Base-by-base conservation (phyloP, 2,888 invertebrate species). In the Leucozona laternaria region DNA sequence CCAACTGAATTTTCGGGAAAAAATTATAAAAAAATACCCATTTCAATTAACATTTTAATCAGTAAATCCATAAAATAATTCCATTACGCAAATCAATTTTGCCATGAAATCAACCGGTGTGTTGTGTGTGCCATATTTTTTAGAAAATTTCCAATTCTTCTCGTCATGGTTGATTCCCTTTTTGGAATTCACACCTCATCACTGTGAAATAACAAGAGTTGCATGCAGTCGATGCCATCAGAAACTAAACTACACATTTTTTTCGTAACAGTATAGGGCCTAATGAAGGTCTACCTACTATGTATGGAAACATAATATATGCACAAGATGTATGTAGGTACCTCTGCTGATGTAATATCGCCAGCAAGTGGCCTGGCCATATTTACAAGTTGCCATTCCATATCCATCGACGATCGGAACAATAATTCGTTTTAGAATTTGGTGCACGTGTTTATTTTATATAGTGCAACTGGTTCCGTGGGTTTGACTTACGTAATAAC, bases 401-500 rank as follows among this genome's bases (percentile, higher is more conserved):
- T 31, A 57, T 71, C 37, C 34, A 34, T 8, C 10, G 40, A 4
- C 37, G 60, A 40, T 40, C 15, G 22, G 15, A 60, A 22, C 13
- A 40, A 60, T 22, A 60, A 60, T 40, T 22, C 37, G 22, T 22
- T 40, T 22, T 60, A 68, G 75, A 79, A 79, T 79, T 66, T 79
- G 57, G 75, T 50, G 58, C 75, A 75, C 75, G 57, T 60, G 62
- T 34, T 11, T 17, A 17, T 72, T 34, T 11, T 17, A 17, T 43
- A 7, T 4, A 6, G 31, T 28, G 15, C 15, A 66, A 75, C 79
- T 50, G 75, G 79, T 79, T 75, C 73, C 37, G 58, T 68, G 25
- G 45, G 45, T 57, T 57, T 31, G 7, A n/a, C 48, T 79, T 79
- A 75, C 58, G 50, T 79, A 75, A 79, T 57, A 20, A 53, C 40